Percentiles rank a stretch among this genome's conserved stretches.
Evolutionary conservation across 2,113 vertebrate genomes (phyloP).

Genomic region (Corythoichthys haematopterus): DNA sequence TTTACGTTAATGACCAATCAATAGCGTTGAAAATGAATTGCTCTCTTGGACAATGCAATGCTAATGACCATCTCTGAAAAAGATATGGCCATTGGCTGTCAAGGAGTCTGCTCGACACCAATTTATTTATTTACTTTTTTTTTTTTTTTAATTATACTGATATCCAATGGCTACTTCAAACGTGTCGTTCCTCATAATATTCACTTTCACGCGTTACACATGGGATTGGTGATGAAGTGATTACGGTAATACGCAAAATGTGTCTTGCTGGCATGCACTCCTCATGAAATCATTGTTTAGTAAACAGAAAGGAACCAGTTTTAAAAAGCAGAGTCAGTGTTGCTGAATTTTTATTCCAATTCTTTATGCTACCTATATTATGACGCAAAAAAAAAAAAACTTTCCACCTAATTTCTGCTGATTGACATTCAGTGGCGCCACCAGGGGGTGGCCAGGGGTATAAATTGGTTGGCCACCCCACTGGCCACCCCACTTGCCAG

Average conservation of each 20-base stretch:
- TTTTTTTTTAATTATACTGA: not conserved
- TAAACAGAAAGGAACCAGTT: not conserved
- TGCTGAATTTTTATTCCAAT: not conserved
- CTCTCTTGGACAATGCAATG: not conserved
- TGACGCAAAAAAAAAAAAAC: too few relatives aligned
- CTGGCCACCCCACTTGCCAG: too few relatives aligned
- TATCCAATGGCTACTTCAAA: not conserved
- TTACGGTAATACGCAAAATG: not conserved
- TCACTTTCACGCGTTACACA: not conserved
- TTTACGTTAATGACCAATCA: not conserved
- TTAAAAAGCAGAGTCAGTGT: not conserved
- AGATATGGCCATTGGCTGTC: too few relatives aligned
- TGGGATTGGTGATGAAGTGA: not conserved
- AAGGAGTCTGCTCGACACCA: not conserved
- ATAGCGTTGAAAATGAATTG: not conserved
- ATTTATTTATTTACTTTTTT: too few relatives aligned
- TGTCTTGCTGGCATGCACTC: not conserved
- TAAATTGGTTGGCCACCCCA: too few relatives aligned
- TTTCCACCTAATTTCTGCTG: too few relatives aligned
- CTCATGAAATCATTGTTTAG: not conserved
- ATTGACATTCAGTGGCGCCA: too few relatives aligned
- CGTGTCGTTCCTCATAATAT: not conserved
- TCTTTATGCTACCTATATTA: too few relatives aligned
- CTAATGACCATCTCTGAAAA: not conserved
- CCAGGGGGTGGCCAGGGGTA: too few relatives aligned